These are phyloP conservation scores for Dryobota labecula DNA, from an alignment of 2,888 invertebrate genomes.

Conservation along the genomic window DNA sequence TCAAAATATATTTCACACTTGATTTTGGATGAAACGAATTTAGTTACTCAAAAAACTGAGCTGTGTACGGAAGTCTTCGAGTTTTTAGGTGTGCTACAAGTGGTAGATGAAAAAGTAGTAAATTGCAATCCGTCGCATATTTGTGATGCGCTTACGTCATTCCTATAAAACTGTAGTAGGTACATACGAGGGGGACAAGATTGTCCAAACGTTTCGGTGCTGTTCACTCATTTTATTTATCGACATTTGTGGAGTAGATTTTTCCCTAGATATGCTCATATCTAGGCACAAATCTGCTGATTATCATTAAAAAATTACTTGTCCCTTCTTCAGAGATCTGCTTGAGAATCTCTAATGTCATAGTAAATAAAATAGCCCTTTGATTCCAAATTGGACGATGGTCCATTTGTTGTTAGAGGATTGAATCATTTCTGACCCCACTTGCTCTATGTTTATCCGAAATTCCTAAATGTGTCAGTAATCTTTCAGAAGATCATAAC, in stretches of 20 bases:
- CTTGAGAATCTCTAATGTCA: neutral
- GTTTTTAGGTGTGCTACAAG: slow-evolving; percentile 15
- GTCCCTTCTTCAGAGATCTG: neutral
- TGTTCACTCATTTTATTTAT: neutral
- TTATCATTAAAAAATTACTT: neutral
- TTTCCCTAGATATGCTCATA: neutral
- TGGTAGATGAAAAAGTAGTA: slow-evolving; percentile 11
- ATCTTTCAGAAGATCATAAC: neutral
- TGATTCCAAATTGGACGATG: neutral
- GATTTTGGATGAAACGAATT: slow-evolving; percentile 45
- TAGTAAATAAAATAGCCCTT: no score
- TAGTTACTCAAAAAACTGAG: slow-evolving; percentile 31
- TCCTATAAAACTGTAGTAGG: neutral
- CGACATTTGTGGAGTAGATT: neutral
- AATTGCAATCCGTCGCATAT: slow-evolving; percentile 26
- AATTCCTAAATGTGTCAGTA: neutral
- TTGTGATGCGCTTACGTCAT: slow-evolving; percentile 40
- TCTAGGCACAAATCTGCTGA: neutral
- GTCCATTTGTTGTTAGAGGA: neutral
- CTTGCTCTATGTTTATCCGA: neutral
- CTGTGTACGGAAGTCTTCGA: slow-evolving; percentile 36
- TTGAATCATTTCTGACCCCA: neutral
- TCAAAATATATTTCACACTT: slow-evolving; percentile 52
- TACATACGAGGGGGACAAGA: neutral
- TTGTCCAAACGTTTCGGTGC: neutral